Conservation (phyloP, 2,888 invertebrate genomes). For the Fabriciana adippe region DNA sequence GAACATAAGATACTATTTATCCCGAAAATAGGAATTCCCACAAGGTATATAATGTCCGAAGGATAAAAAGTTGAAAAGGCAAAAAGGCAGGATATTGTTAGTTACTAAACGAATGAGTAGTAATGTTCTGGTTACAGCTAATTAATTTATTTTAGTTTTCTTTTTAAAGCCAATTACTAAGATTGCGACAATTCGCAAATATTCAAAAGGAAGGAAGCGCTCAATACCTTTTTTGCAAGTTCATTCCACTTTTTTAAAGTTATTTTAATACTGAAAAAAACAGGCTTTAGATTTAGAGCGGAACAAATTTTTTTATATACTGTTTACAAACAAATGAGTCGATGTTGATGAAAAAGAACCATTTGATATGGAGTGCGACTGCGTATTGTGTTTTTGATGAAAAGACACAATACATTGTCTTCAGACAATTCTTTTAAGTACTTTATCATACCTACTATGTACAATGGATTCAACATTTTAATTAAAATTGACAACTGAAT, state of each 20-base stretch:
- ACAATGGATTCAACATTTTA: too few species aligned
- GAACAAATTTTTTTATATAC: constrained; percentile 24
- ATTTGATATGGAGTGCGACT: constrained; percentile 1
- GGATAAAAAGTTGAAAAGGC: too few species aligned
- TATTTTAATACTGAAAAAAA: constrained; percentile 24
- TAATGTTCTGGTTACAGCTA: too few species aligned
- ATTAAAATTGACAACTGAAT: too few species aligned
- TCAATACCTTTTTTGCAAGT: constrained; percentile 17
- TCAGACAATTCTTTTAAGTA: not conserved
- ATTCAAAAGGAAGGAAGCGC: constrained; percentile 34
- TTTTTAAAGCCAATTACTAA: not conserved
- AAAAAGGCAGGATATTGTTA: too few species aligned
- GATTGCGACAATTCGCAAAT: not conserved
- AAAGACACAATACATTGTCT: too few species aligned
- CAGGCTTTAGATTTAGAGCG: constrained; percentile 34
- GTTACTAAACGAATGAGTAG: too few species aligned
- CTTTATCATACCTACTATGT: not conserved
- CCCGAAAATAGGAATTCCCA: too few species aligned
- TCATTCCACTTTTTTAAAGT: constrained; percentile 27
- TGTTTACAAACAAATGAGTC: constrained; percentile 19
- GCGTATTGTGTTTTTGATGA: constrained; percentile 14
- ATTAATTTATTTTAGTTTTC: too few species aligned
- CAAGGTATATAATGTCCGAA: too few species aligned
- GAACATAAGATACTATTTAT: too few species aligned
- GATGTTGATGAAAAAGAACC: constrained; percentile 7